Evolutionary conservation across 2,888 invertebrate species (phyloP), one percentile per base, ranked within the genome.

Genomic region (Polyommatus icarus): DNA sequence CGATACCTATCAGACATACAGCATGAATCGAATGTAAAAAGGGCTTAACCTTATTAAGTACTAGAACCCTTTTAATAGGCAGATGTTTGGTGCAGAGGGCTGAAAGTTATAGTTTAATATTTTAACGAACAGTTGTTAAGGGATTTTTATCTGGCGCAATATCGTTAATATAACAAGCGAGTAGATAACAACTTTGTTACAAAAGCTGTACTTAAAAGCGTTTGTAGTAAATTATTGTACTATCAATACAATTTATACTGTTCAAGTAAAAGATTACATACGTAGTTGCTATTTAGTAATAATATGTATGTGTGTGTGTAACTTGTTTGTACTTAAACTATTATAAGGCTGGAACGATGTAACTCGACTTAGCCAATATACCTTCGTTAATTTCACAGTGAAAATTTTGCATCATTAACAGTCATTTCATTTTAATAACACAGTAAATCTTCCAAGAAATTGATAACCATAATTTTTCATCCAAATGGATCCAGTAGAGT

Each of bases 71-170:
- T 59, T 29, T 67, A 67, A 67, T 67, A 20, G 67, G 67, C 67
- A 67, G 67, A 67, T 67, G 67, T 67, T 67, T 67, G 29, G 4
- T 4, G 29, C 29, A 15, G 8, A 29, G 32, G 29, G 32, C 12
- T 67, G 8, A 67, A 67, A 67, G 32, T 67, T 67, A 67, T 67
- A 32, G 67, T 67, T 67, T 67, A 67, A 67, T 67, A 67, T 67
- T 67, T 67, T 67, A 67, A 67, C 67, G 67, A 67, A 67, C 67
- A 15, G 15, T 67, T 67, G 32, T 67, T 67, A 32, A 32, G 1
- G 67, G 67, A 67, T 67, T 67, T 67, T 67, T 67, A 67, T 67
- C 67, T 18, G 29, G 24, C 29, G 29, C 15, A 67, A 67, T 67
- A 67, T 67, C 67, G 67, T 67, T 67, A 67, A 67, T 15, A 32